A percentile compares a stretch with the other conserved stretches of the same genome.
phyloP scores from a whole-genome alignment of 1,140 invertebrate genomes.

The Holcopasites calliopsidis region DNA sequence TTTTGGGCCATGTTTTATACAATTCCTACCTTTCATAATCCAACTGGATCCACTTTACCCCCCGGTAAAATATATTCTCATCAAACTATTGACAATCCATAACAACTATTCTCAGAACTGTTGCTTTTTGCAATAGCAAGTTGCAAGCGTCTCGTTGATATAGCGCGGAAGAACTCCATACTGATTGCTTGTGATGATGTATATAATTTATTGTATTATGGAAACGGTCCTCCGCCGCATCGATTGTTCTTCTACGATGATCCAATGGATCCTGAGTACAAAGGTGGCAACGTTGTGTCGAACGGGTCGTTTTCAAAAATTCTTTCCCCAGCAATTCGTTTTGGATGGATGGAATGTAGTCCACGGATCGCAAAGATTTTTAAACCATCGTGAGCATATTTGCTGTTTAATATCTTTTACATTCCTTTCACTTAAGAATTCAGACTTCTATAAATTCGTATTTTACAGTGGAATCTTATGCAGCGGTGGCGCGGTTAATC shows the following conservation, averaged over 20 bases:
- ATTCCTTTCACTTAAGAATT: too few relatives aligned
- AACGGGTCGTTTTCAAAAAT: slow-evolving; percentile 86
- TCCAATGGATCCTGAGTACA: slow-evolving; percentile 72
- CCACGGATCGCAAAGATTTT: slow-evolving; percentile 76
- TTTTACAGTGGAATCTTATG: slow-evolving; percentile 78
- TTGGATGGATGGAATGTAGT: slow-evolving; percentile 85
- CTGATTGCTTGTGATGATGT: slow-evolving; percentile 84
- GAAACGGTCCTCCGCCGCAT: slow-evolving; percentile 74
- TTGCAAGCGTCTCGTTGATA: slow-evolving; percentile 78
- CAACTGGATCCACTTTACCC: slow-evolving; percentile 81
- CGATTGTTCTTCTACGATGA: slow-evolving; percentile 82
- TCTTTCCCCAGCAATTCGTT: slow-evolving; percentile 82
- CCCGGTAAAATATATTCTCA: slow-evolving; percentile 70
- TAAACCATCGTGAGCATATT: slow-evolving; percentile 71
- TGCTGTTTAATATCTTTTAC: neutral
- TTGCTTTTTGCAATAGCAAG: slow-evolving; percentile 68
- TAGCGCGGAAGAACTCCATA: slow-evolving; percentile 82
- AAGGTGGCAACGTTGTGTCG: slow-evolving; percentile 82
- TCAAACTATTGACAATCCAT: neutral
- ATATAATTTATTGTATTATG: slow-evolving; percentile 84
- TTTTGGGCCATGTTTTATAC: slow-evolving; percentile 84
- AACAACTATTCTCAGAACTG: neutral
- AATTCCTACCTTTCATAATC: slow-evolving; percentile 85
- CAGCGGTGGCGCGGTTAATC: slow-evolving; percentile 83
- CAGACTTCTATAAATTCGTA: slow-evolving; percentile 16